These are phyloP conservation scores for Drosophila infuscata DNA, from an alignment of 2,888 invertebrate species.

Conservation along the genomic window DNA sequence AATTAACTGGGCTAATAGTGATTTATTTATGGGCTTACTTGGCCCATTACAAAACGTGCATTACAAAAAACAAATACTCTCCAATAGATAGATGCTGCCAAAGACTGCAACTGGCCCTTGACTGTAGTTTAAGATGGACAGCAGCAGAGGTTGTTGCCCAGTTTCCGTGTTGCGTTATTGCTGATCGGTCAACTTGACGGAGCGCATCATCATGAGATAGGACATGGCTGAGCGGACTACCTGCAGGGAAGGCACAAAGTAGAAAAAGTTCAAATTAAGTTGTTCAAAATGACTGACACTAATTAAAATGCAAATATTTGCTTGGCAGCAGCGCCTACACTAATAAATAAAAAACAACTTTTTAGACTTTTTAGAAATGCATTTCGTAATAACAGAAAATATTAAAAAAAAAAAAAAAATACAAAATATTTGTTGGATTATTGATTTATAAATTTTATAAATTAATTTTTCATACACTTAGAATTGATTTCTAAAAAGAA, in stretches of 20 bases:
- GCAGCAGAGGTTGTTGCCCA: background rate
- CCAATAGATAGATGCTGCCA: background rate
- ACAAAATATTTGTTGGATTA: background rate
- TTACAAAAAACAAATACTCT: background rate
- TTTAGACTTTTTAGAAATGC: background rate
- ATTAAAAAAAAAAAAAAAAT: background rate
- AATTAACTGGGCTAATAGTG: background rate
- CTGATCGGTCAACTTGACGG: slow-evolving; percentile 44
- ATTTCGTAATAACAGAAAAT: background rate
- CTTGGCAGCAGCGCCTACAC: background rate
- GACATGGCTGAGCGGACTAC: slow-evolving; percentile 65
- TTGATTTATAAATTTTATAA: background rate
- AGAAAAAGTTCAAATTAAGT: background rate
- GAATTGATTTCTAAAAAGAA: background rate
- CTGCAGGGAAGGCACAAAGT: slow-evolving; percentile 26
- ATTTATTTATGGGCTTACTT: background rate
- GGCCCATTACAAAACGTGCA: background rate
- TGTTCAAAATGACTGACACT: background rate
- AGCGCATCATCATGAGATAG: slow-evolving; percentile 67
- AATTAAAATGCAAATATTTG: background rate
- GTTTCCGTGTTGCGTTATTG: background rate
- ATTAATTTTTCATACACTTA: background rate
- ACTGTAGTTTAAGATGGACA: background rate
- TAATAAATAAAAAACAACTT: background rate
- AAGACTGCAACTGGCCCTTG: background rate